phyloP scores from a whole-genome alignment of 2,888 invertebrate species.

The Heliconius sara region DNA sequence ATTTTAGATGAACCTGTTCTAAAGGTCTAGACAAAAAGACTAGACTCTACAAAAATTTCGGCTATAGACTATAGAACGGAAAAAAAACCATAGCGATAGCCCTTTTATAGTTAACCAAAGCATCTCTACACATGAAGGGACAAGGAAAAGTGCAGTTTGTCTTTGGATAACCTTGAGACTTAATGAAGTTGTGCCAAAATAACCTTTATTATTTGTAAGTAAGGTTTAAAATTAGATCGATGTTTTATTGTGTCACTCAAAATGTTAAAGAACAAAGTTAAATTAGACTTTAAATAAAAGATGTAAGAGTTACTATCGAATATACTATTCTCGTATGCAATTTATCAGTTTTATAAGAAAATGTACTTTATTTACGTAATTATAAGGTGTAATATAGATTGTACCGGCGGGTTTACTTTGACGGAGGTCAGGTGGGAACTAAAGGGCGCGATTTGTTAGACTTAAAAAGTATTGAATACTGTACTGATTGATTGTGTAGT shows the following conservation, averaged over 20 bases:
- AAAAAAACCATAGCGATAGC: constrained; percentile 17
- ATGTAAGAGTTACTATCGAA: constrained; percentile 3
- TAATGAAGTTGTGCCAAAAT: constrained; percentile 31
- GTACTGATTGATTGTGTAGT: constrained; percentile 27
- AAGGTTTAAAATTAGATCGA: constrained; percentile 3
- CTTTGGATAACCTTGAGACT: constrained; percentile 52
- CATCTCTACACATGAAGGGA: constrained; percentile 43
- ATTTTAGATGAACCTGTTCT: constrained; percentile 3
- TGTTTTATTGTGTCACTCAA: constrained; percentile 23
- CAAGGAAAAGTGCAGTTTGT: constrained; percentile 51
- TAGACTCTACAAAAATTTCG: constrained; percentile 17
- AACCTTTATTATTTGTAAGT: constrained; percentile 15
- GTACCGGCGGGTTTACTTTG: constrained; percentile 32
- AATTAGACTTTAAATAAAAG: neutral
- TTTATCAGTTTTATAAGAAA: constrained; percentile 7
- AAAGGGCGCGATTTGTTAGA: constrained; percentile 43
- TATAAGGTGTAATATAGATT: constrained; percentile 8
- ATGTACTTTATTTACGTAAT: constrained; percentile 4
- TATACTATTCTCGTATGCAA: constrained; percentile 9
- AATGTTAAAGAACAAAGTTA: neutral
- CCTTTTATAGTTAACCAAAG: constrained; percentile 24
- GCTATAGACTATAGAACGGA: constrained; percentile 12
- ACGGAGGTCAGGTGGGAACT: constrained; percentile 47
- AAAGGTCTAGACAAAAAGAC: constrained; percentile 21
- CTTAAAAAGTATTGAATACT: constrained; percentile 31